Percentiles rank a stretch among this genome's conserved stretches.
These are phyloP conservation scores for Melospiza melodia DNA, from an alignment of 2,113 vertebrate genomes.

Conservation along the genomic window DNA sequence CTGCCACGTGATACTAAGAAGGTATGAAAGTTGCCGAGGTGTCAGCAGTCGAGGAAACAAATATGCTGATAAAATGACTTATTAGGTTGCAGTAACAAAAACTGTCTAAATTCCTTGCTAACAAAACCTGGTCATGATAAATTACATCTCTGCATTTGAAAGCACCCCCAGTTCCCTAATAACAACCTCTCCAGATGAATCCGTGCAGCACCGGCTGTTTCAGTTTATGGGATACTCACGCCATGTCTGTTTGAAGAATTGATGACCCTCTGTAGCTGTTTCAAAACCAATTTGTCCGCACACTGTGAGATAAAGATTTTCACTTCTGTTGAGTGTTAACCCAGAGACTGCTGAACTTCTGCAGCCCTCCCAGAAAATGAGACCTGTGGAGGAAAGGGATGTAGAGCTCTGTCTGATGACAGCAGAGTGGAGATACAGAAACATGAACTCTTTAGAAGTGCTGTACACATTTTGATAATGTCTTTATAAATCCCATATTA, in stretches of 20 bases:
- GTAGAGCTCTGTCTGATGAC: neutral
- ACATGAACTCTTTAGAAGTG: neutral
- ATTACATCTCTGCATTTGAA: slow-evolving; percentile 29
- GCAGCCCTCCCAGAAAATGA: neutral
- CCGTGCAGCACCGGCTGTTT: neutral
- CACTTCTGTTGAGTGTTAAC: slow-evolving; percentile 15
- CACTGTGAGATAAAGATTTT: slow-evolving; percentile 50
- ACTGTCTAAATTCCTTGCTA: slow-evolving; percentile 19
- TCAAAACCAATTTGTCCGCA: slow-evolving; percentile 52
- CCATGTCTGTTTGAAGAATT: slow-evolving; percentile 49
- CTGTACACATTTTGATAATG: neutral
- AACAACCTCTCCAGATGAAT: slow-evolving; percentile 40
- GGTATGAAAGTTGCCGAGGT: neutral
- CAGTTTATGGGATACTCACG: neutral
- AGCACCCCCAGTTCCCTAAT: slow-evolving; percentile 14
- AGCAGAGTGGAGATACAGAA: neutral
- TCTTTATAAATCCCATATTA: neutral
- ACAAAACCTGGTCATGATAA: slow-evolving; percentile 45
- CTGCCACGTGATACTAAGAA: neutral
- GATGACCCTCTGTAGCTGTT: neutral
- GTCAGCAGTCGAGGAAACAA: slow-evolving; percentile 5
- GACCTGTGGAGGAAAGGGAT: neutral
- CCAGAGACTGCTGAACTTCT: neutral
- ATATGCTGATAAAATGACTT: slow-evolving; percentile 42
- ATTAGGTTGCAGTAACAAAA: slow-evolving; percentile 2